Evolutionary conservation across 1,140 invertebrate genomes (phyloP), one percentile per base, ranked within the genome.

Genomic region (Hypothenemus hampei): DNA sequence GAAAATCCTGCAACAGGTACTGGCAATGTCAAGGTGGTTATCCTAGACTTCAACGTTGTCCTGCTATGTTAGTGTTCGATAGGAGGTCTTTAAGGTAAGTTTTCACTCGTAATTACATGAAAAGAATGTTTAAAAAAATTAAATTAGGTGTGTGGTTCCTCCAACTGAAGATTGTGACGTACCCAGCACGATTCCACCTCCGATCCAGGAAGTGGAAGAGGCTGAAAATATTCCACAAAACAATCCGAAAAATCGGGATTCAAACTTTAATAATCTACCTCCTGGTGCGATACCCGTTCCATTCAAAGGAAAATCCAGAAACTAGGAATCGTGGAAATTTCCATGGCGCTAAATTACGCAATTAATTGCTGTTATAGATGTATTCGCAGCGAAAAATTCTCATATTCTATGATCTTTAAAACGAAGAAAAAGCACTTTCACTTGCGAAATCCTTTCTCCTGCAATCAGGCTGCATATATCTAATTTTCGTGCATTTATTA

Each of bases 11-110:
- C 77, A 92, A 92, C 73, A 78, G 91, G 19, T 94, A 93, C 73
- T 94, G 91, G 91, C 86, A 92, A 62, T 94, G 91, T 65, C 90
- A 93, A 70, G 91, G 90, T 22, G 91, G 91, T 3, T 94, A 94
- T 70, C 91, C 91, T 15, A 83, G 90, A 59, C 80, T 94, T 0
- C 89, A 93, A 67, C 76, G 90, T 35, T 93, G 91, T 70, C 89
- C 91, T 0, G 91, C 91, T 20, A 91, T 91, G 82, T 70, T 94
- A 56, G 91, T 93, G 1, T 93, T 94, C 72, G 90, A 93, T 74
- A 81, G 87, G 59, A 77, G 84, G 41, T 86, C 87, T 0, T 70
- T 91, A 49, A 61, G 55, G 55, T 56, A 33, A 33, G 13, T 43
- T 3, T 1, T 7, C 21, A 19, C 10, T 50, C 13, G 15, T n/a